phyloP scores from a whole-genome alignment of 2,888 invertebrate species.

The Schrankia costaestrigalis region DNA sequence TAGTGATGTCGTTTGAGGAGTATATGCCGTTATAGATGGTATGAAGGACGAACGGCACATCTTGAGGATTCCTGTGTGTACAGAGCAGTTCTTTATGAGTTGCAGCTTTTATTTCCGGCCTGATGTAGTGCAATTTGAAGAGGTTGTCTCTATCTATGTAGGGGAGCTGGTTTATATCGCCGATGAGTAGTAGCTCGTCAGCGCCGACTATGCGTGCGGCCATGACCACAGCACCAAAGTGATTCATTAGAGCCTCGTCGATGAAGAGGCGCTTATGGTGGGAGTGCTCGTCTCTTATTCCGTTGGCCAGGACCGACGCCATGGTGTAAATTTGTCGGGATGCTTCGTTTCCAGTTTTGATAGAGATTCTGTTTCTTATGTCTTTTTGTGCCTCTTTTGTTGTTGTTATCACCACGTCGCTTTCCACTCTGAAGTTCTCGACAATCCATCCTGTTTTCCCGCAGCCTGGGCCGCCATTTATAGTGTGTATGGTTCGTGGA shows the following conservation, averaged over 20 bases:
- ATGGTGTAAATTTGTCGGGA: constrained; percentile 12
- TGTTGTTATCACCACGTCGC: constrained; percentile 9
- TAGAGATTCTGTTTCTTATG: background rate
- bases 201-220: constrained; percentile 11
- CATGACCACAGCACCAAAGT: constrained; percentile 14
- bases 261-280: constrained; percentile 9
- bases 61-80: constrained; percentile 17
- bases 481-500: too few relatives aligned
- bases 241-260: constrained; percentile 23
- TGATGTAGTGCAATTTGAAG: constrained; percentile 9
- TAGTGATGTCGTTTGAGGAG: constrained; percentile 4
- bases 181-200: constrained; percentile 15
- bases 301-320: constrained; percentile 19
- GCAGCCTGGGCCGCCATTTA: too few relatives aligned
- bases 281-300: constrained; percentile 3
- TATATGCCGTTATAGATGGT: constrained; percentile 15
- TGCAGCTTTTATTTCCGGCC: constrained; percentile 4
- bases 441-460: constrained; percentile 20
- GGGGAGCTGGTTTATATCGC: constrained; percentile 29
- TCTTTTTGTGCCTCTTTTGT: background rate
- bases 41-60: constrained; percentile 17
- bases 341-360: background rate
- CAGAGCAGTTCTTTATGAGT: constrained; percentile 14
- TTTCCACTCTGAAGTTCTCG: constrained; percentile 3
- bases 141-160: constrained; percentile 27